Conservation (phyloP, 2,113 vertebrate genomes). For the Epinephelus fuscoguttatus region DNA sequence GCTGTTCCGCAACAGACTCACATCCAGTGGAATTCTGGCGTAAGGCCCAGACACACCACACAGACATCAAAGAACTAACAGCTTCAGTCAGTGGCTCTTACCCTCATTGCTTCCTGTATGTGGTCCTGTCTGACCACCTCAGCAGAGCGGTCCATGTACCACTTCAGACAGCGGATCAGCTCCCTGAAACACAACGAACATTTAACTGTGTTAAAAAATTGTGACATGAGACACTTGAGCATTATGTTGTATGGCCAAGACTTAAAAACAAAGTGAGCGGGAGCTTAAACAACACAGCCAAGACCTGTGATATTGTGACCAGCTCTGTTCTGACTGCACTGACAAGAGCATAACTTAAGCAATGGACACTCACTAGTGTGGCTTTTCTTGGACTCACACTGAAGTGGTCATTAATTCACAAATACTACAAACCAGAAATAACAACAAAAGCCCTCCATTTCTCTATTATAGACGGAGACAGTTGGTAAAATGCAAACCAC, state of each 20-base stretch:
- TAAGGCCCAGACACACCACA: too few species aligned
- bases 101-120: constrained; percentile 98
- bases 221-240: too few species aligned
- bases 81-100: constrained; percentile 61
- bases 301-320: neutral
- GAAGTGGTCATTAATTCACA: neutral
- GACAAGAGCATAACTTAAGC: neutral
- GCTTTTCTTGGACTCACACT: neutral
- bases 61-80: too few species aligned
- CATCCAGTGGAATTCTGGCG: too few species aligned
- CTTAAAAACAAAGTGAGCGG: too few species aligned
- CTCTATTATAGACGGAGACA: too few species aligned
- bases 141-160: constrained; percentile 98
- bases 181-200: constrained; percentile 84
- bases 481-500: too few species aligned
- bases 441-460: too few species aligned
- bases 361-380: neutral
- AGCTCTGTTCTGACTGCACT: neutral
- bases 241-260: neutral
- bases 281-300: too few species aligned
- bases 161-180: constrained; percentile 96
- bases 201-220: too few species aligned
- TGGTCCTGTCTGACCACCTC: constrained; percentile 96
- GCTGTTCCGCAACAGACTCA: too few species aligned
- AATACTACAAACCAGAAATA: neutral